phyloP scores from a whole-genome alignment of 2,797 vertebrate genomes.

The Iguana delicatissima region DNA sequence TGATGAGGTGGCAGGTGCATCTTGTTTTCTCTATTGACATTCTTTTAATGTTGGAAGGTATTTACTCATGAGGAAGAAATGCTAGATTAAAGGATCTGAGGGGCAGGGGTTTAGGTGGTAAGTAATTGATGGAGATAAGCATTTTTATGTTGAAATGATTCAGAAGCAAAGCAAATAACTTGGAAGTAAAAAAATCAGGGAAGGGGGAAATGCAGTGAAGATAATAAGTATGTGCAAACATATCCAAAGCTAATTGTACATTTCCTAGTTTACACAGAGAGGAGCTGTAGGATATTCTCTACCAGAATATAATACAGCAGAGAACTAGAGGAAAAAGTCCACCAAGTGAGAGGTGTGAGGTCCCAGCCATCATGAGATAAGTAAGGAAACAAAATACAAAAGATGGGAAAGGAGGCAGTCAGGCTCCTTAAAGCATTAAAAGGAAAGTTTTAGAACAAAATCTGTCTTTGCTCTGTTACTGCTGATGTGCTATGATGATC shows the following conservation, averaged over 20 bases:
- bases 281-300: constrained; percentile 15
- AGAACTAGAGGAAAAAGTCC: background rate
- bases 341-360: too few relatives aligned
- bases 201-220: background rate
- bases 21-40: background rate
- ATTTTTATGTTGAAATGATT: constrained; percentile 10
- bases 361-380: background rate
- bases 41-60: background rate
- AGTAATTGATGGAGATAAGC: background rate
- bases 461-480: too few relatives aligned
- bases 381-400: background rate
- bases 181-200: constrained; percentile 6
- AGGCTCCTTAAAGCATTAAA: background rate
- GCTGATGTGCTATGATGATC: too few relatives aligned
- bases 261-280: background rate
- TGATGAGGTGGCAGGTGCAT: background rate
- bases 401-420: background rate
- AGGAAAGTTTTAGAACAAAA: too few relatives aligned
- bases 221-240: constrained; percentile 24
- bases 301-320: background rate
- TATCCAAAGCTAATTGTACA: constrained; percentile 4
- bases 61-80: background rate
- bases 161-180: constrained; percentile 22
- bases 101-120: background rate
- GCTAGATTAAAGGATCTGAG: background rate